Base-by-base conservation (phyloP, 1,140 invertebrate genomes). In the Himalopsyche phryganea region DNA sequence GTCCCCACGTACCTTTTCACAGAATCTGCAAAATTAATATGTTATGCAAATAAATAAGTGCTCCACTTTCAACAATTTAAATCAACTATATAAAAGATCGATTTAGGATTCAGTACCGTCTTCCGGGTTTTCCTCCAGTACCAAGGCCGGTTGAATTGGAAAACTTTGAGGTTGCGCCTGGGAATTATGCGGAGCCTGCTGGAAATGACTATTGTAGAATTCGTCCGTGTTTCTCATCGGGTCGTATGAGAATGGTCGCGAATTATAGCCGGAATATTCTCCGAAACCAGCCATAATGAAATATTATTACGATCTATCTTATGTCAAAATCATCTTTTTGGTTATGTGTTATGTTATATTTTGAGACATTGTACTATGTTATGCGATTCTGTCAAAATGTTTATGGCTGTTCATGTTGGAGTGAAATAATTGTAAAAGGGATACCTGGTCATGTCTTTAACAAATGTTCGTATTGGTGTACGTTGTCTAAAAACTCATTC, bases 1-100 rank as follows among this genome's bases (percentile, higher is more conserved):
- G 83, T 77, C 1, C 83, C 83, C 2, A 90, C 78, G 73, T 87
- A 90, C 49, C 81, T 83, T 66, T 80, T 84, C 36, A 60, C 13
- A 18, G 60, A 57, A 58, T 60, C 52, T 58, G 45, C 44, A 54
- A 42, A 55, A 38, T 48, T 51, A 33, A n/a, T n/a, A n/a, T n/a
- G n/a, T n/a, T n/a, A n/a, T n/a, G n/a, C n/a, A n/a, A n/a, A n/a
- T n/a, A n/a, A n/a, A n/a, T n/a, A n/a, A n/a, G n/a, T n/a, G n/a
- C n/a, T n/a, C n/a, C n/a, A n/a, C n/a, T n/a, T n/a, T n/a, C n/a
- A n/a, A n/a, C n/a, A n/a, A n/a, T n/a, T n/a, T n/a, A n/a, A n/a
- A n/a, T n/a, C n/a, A n/a, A n/a, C n/a, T n/a, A n/a, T n/a, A n/a
- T n/a, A n/a, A n/a, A n/a, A n/a, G n/a, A n/a, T n/a, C n/a, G n/a